Evolutionary conservation across 2,113 vertebrate species (phyloP).

Genomic region (Rhegmatorhina hoffmannsi): DNA sequence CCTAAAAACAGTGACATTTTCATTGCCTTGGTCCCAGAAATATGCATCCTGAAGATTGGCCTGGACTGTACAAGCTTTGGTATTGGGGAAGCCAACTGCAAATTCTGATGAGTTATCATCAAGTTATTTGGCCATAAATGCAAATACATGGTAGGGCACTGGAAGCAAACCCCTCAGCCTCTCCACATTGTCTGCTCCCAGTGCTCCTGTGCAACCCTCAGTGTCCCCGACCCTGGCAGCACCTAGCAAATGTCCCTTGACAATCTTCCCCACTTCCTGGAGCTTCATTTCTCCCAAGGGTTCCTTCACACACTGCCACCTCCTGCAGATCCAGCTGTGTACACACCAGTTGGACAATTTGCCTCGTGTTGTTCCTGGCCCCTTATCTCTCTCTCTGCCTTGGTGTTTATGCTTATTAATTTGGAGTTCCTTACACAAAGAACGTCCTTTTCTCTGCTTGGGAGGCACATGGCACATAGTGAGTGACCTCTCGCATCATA

Average conservation of each 20-base stretch:
- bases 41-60: not conserved
- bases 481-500: not conserved
- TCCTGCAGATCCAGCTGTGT: not conserved
- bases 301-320: not conserved
- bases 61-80: not conserved
- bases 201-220: accelerated
- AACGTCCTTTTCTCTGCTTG: not conserved
- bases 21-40: not conserved
- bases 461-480: not conserved
- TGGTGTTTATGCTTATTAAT: not conserved
- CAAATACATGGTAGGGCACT: accelerated
- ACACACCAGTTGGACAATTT: not conserved
- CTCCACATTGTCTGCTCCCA: not conserved
- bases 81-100: not conserved
- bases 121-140: not conserved
- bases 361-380: not conserved
- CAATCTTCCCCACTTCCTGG: not conserved
- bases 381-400: not conserved
- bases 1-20: not conserved
- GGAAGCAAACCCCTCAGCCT: not conserved
- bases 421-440: not conserved
- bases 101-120: not conserved
- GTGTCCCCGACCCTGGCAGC: not conserved
- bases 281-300: not conserved
- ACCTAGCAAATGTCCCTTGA: accelerated